phyloP scores from a whole-genome alignment of 2,113 vertebrate genomes.

The Microcebus murinus region DNA sequence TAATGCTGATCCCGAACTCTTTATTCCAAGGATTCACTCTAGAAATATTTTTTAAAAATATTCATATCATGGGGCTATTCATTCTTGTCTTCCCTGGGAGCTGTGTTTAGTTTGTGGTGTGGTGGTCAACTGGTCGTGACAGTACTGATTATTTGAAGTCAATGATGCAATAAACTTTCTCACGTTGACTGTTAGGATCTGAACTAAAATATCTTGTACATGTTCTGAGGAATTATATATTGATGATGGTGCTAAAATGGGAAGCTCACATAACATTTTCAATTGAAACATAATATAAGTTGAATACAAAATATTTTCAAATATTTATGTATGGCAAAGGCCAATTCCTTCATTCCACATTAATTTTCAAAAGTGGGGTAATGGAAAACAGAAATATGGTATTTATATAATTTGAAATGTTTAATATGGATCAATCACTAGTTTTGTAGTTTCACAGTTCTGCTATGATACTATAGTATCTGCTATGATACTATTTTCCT shows the following conservation, averaged over 20 bases:
- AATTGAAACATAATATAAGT: not conserved
- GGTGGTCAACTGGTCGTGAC: not conserved
- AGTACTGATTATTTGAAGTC: not conserved
- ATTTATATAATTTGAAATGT: not conserved
- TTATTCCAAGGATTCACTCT: not conserved
- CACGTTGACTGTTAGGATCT: not conserved
- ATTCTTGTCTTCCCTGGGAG: not conserved
- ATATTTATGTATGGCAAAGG: not conserved
- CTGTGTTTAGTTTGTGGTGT: not conserved
- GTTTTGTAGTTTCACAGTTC: constrained; percentile 25
- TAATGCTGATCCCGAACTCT: not conserved
- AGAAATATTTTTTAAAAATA: not conserved
- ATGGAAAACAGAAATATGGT: not conserved
- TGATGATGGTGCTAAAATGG: constrained; percentile 18
- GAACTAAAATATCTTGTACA: not conserved
- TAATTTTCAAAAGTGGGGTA: not conserved
- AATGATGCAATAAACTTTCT: not conserved
- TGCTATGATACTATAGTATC: not conserved
- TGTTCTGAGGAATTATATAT: not conserved
- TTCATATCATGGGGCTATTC: not conserved
- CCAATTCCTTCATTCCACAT: not conserved
- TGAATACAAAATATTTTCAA: constrained; percentile 21
- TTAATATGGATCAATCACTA: not conserved
- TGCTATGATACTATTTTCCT: not conserved
- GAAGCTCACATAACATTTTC: constrained; percentile 25